Evolutionary conservation across 2,888 invertebrate species (phyloP), one percentile per base, ranked within the genome.

Genomic region (Agrotis clavis): DNA sequence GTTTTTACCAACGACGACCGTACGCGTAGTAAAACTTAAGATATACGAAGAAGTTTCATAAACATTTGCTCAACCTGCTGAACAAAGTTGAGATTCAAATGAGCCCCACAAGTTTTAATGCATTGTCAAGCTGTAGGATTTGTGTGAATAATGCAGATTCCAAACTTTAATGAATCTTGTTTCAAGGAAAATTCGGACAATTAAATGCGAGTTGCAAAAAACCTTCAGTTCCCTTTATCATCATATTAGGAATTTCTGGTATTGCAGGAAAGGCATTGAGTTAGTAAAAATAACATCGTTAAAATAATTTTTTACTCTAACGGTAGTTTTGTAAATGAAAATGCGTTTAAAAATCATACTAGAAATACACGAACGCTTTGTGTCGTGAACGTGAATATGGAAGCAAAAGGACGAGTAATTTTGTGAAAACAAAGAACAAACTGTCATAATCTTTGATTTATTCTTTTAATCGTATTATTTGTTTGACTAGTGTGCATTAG

Each of bases 51-150:
- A 73, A 53, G 47, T 74, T 66, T 16, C 41, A 13, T 48, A 25
- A 48, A 14, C 19, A 47, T 53, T 66, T 41, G 25, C 18, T 3
- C 18, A 14, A 66, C 18, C 25, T 51, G 41, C 18, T 30, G 30
- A 53, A 14, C 19, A 59, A 66, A 53, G 18, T 35, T 66, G 25
- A 48, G 25, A 73, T 66, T 66, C 35, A 35, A 66, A 66, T 74
- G 18, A 74, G 41, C 53, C 60, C 60, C 41, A 6, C 6, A 74
- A 74, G 48, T 66, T 74, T 66, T 53, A 60, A 73, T 66, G 66
- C 59, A 60, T 48, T 59, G 25, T 73, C 51, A 59, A 73, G 47
- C 25, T 65, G 35, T 19, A 25, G 14, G 51, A 60, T 41, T 30
- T 41, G 6, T 21, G 18, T 47, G 9, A 74, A 53, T 66, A 74